phyloP scores from a whole-genome alignment of 2,797 vertebrate genomes.

The Pseudochirops corinnae region DNA sequence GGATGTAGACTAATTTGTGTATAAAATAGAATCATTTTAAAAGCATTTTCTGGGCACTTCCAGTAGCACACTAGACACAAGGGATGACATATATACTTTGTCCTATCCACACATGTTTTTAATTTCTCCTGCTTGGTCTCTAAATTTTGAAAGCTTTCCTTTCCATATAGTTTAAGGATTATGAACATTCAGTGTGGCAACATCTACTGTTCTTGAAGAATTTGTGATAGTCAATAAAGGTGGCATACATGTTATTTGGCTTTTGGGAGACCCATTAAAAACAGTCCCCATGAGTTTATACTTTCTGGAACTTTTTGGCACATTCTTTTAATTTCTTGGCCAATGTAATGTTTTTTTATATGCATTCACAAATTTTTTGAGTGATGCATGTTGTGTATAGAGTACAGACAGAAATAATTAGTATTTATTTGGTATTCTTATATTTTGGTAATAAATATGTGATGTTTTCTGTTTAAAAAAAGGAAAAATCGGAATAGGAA shows the following conservation, averaged over 20 bases:
- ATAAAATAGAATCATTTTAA: neutral
- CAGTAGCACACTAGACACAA: neutral
- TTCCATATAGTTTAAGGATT: neutral
- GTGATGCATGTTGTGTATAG: neutral
- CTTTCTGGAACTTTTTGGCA: neutral
- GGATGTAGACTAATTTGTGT: neutral
- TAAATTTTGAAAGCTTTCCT: neutral
- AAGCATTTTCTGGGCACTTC: neutral
- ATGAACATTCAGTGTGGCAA: neutral
- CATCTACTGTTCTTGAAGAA: neutral
- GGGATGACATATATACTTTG: neutral
- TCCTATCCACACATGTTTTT: neutral
- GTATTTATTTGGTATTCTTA: neutral
- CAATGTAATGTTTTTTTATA: neutral
- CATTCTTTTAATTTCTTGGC: neutral
- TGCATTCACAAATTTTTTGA: neutral
- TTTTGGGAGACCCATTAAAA: neutral
- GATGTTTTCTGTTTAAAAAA: neutral
- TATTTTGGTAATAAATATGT: neutral
- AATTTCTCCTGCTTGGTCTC: neutral
- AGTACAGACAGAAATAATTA: neutral
- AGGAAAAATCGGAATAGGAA: neutral
- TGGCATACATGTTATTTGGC: neutral
- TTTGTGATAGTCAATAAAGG: neutral
- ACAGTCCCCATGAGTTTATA: neutral